A percentile compares a stretch with the other conserved stretches of the same genome.
These are phyloP conservation scores for Lamprotornis superbus DNA, from an alignment of 2,113 vertebrate genomes.

Conservation along the genomic window DNA sequence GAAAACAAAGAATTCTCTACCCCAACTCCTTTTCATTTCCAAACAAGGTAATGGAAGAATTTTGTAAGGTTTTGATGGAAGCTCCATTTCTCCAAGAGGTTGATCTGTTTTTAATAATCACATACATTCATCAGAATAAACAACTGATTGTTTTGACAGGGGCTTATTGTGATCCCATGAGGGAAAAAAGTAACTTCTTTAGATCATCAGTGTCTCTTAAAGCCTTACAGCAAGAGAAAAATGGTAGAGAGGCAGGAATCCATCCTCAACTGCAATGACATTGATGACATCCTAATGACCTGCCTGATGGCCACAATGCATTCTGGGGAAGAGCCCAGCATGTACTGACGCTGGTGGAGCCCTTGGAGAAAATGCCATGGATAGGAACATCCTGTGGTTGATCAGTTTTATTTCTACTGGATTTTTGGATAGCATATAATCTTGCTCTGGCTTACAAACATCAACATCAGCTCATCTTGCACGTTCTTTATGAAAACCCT, in stretches of 20 bases:
- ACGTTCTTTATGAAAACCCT: background rate
- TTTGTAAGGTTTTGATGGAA: background rate
- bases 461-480: background rate
- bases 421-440: background rate
- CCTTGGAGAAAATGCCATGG: background rate
- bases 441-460: background rate
- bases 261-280: background rate
- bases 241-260: background rate
- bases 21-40: slow-evolving; percentile 13
- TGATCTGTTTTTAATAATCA: slow-evolving; percentile 16
- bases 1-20: slow-evolving; percentile 40
- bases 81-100: background rate
- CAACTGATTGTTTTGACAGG: background rate
- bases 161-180: background rate
- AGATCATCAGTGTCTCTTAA: background rate
- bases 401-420: background rate
- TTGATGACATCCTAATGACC: background rate
- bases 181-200: background rate
- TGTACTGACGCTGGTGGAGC: accelerated
- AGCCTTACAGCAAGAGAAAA: background rate
- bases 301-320: background rate
- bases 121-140: background rate
- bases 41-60: slow-evolving; percentile 47
- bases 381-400: background rate
- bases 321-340: background rate